Percentiles rank a stretch among this genome's conserved stretches.
Conservation (phyloP, 30 jellyfish, hydroid and myxozoan species). For the Aurelia sp. region DNA sequence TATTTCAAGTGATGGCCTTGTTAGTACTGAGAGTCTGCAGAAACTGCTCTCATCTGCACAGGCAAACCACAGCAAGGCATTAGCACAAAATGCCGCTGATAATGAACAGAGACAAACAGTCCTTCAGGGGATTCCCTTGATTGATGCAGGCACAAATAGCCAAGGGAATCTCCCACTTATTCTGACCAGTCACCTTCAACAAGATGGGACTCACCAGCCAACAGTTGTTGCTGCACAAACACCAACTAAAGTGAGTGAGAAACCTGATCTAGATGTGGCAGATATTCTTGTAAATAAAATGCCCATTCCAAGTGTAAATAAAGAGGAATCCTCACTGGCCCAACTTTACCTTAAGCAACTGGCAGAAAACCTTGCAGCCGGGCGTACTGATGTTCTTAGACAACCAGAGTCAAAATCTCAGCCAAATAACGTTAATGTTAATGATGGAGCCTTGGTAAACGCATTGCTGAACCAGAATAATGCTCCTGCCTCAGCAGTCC, state of each 20-base stretch:
- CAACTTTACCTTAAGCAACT: constrained; percentile 84
- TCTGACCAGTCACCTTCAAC: constrained; percentile 52
- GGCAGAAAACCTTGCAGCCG: constrained; percentile 69
- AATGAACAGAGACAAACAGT: constrained; percentile 57
- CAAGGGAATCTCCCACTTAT: constrained; percentile 69
- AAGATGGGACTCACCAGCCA: constrained; percentile 30
- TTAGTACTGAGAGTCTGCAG: constrained; percentile 46
- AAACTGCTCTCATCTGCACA: constrained; percentile 53
- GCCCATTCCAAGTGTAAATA: constrained; percentile 96
- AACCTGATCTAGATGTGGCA: constrained; percentile 95
- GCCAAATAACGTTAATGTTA: neutral
- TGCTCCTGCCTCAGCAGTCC: constrained; percentile 8
- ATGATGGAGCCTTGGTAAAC: constrained; percentile 26
- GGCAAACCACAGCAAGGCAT: constrained; percentile 12
- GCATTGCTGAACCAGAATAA: constrained; percentile 32
- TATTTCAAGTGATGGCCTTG: constrained; percentile 23
- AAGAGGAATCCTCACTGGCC: constrained; percentile 80
- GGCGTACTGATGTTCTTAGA: constrained; percentile 36
- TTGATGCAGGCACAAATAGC: constrained; percentile 13
- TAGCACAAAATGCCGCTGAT: constrained; percentile 25
- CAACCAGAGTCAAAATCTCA: constrained; percentile 37
- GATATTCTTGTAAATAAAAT: constrained; percentile 93
- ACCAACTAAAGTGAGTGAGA: constrained; percentile 71
- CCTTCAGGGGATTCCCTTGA: constrained; percentile 49
- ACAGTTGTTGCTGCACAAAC: constrained; percentile 58